Evolutionary conservation across 2,113 vertebrate species (phyloP).

Genomic region (Heteronetta atricapilla): DNA sequence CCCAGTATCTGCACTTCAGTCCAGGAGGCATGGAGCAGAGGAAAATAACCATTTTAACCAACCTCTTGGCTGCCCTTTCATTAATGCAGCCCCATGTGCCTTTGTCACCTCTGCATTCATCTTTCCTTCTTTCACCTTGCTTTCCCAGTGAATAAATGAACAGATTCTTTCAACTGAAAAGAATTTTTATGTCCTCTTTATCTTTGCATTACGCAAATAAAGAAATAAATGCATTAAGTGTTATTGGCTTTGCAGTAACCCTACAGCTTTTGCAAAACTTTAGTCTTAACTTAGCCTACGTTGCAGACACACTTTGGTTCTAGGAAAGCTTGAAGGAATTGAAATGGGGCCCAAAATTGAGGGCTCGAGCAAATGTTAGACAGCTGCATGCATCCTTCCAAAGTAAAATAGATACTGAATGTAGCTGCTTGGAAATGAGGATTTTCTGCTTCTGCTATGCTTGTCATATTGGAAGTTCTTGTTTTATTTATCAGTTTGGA

Average conservation of each 20-base stretch:
- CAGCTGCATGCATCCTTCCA: conserved; percentile 67
- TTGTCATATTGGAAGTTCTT: conserved; percentile 68
- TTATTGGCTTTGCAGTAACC: neutral
- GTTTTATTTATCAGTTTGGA: conserved; percentile 65
- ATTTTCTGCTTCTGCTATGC: conserved; percentile 79
- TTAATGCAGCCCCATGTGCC: neutral
- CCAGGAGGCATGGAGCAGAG: neutral
- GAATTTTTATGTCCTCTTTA: neutral
- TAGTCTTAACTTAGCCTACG: neutral
- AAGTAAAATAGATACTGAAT: conserved; percentile 78
- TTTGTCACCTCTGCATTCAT: neutral
- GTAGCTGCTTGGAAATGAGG: conserved; percentile 78
- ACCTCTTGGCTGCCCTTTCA: neutral
- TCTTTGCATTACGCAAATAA: neutral
- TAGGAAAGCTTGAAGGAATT: conserved; percentile 8
- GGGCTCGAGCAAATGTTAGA: conserved; percentile 54
- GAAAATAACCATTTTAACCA: neutral
- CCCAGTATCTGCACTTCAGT: neutral
- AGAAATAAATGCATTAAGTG: neutral
- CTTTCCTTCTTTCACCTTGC: neutral
- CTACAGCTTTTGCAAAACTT: neutral
- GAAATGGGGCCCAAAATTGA: conserved; percentile 10
- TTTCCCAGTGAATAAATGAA: neutral
- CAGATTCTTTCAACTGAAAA: neutral
- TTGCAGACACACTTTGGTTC: neutral